phyloP scores from a whole-genome alignment of 1,140 invertebrate genomes.

The Drosophila ogumai region DNA sequence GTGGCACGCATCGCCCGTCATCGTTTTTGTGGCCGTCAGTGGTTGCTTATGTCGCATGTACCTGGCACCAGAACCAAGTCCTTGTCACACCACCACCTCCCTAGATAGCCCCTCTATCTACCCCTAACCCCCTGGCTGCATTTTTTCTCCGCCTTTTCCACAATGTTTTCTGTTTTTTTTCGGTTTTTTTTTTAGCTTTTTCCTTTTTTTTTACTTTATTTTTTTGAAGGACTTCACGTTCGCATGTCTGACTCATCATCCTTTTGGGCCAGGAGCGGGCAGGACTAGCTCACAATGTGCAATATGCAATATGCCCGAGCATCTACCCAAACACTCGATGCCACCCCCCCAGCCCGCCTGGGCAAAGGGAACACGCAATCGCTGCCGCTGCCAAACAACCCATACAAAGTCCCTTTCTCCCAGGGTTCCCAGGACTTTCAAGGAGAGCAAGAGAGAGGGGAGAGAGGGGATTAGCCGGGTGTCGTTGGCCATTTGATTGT shows the following conservation, averaged over 20 bases:
- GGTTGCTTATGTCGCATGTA: conserved; percentile 49
- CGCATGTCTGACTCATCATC: conserved; percentile 68
- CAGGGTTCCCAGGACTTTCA: conserved; percentile 2
- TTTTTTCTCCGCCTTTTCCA: conserved; percentile 23
- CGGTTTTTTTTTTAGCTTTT: background rate
- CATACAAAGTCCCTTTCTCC: conserved; percentile 64
- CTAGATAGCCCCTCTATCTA: background rate
- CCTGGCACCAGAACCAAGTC: background rate
- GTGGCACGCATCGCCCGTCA: conserved; percentile 59
- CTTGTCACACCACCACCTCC: background rate
- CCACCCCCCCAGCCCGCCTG: background rate
- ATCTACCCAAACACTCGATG: conserved; percentile 41
- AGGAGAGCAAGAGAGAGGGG: background rate
- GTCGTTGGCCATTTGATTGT: conserved; percentile 74
- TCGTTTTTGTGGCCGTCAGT: conserved; percentile 44
- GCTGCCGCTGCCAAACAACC: conserved; percentile 50
- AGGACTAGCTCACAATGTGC: conserved; percentile 31
- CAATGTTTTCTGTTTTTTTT: conserved; percentile 20
- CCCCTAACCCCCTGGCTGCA: background rate
- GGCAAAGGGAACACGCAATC: conserved; percentile 43
- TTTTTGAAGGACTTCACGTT: conserved; percentile 62
- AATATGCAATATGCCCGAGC: conserved; percentile 55
- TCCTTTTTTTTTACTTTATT: background rate
- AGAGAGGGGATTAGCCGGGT: conserved; percentile 6
- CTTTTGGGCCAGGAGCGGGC: background rate